Evolutionary conservation across 2,113 vertebrate genomes (phyloP).

Genomic region (Colossoma macropomum): DNA sequence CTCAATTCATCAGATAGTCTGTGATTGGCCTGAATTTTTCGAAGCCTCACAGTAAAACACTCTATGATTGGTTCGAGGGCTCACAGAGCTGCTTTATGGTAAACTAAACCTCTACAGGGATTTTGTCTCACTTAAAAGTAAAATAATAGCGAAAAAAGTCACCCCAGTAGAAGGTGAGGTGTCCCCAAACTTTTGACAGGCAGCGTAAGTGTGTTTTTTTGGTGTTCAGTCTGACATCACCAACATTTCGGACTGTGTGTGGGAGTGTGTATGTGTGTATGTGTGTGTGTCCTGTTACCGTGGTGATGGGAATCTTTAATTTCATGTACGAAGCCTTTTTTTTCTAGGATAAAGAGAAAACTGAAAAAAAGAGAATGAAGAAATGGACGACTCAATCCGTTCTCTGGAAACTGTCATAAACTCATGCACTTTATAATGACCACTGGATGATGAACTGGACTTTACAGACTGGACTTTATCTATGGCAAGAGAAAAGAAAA

Average conservation of each 20-base stretch:
- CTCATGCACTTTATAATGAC: constrained; percentile 61
- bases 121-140: no score
- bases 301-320: constrained; percentile 29
- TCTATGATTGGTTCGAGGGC: no score
- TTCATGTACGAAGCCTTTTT: constrained; percentile 51
- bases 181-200: not conserved
- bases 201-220: not conserved
- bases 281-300: constrained; percentile 41
- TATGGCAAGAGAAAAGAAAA: constrained; percentile 22
- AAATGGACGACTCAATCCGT: constrained; percentile 22
- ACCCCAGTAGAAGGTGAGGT: no score
- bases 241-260: not conserved
- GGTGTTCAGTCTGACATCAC: not conserved
- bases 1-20: no score
- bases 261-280: constrained; percentile 5
- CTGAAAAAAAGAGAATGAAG: constrained; percentile 13
- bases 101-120: no score
- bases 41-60: no score
- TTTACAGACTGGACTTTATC: constrained; percentile 46
- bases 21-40: no score
- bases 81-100: no score
- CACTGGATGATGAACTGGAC: constrained; percentile 42
- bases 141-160: no score
- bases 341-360: constrained; percentile 59
- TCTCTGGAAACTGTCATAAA: constrained; percentile 51